Conservation (phyloP, 2,797 vertebrate genomes). For the Odontamblyopus lacepedii region DNA sequence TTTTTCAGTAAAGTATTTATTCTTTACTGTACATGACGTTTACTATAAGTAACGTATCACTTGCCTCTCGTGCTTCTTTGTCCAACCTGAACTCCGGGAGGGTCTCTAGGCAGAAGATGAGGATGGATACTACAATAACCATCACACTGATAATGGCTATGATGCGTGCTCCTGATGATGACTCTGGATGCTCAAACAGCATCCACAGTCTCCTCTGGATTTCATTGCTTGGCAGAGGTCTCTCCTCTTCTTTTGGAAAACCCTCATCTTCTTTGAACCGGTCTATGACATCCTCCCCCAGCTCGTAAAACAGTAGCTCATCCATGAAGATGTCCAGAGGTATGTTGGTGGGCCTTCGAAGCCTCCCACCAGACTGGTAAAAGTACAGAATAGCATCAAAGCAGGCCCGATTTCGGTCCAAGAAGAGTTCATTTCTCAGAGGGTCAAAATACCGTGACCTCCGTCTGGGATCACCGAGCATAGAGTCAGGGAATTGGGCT, state of each 20-base stretch:
- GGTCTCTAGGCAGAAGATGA: slow-evolving; percentile 92
- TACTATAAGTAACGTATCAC: slow-evolving; percentile 15
- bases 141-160: slow-evolving; percentile 90
- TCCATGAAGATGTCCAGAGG: slow-evolving; percentile 91
- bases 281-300: slow-evolving; percentile 82
- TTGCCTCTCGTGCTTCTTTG: slow-evolving; percentile 70
- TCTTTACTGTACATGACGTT: background rate
- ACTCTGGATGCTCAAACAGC: slow-evolving; percentile 90
- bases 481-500: slow-evolving; percentile 85
- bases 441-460: slow-evolving; percentile 86
- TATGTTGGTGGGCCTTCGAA: slow-evolving; percentile 84
- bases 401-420: slow-evolving; percentile 89
- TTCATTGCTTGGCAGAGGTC: slow-evolving; percentile 75
- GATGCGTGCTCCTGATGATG: slow-evolving; percentile 84
- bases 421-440: slow-evolving; percentile 85
- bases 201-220: slow-evolving; percentile 83
- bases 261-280: slow-evolving; percentile 89
- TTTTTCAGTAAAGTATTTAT: background rate
- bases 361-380: slow-evolving; percentile 89
- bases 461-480: slow-evolving; percentile 85
- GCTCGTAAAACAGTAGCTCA: slow-evolving; percentile 88
- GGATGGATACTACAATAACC: slow-evolving; percentile 90
- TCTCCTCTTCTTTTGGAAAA: slow-evolving; percentile 79
- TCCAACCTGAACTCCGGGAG: slow-evolving; percentile 86
- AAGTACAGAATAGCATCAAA: slow-evolving; percentile 92